Evolutionary conservation across 2,797 vertebrate genomes (phyloP), one percentile per base, ranked within the genome.

Genomic region (Monodelphis domestica): DNA sequence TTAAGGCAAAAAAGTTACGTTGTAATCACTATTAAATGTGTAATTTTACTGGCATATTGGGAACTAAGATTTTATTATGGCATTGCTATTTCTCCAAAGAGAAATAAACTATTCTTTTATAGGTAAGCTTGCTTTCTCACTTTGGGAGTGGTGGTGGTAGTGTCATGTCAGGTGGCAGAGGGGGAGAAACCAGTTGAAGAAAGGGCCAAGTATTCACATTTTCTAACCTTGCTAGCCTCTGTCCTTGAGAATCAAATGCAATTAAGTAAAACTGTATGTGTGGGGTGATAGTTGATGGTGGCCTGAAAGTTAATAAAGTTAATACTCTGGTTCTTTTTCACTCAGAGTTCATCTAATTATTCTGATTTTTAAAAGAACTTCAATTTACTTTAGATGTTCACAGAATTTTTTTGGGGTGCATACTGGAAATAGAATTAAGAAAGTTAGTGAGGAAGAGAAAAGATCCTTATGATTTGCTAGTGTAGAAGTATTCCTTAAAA

Each of bases 311-410:
- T 94, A n/a, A n/a, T n/a, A n/a, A n/a, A n/a, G n/a, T n/a, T 94
- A 52, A 70, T 89, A 53, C 51, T 92, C 55, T 53, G 54, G 30
- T 84, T 91, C 53, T 91, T 90, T 54, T 90, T 91, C 24, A 45
- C 70, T 50, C 53, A 33, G 26, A 89, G 33, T 89, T n/a, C 57
- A 94, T 53, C 15, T 30, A 53, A 28, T 12, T 93, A 30, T 17
- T 63, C 54, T 95, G 87, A 89, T 91, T 90, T 89, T 88, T 95
- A 28, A 63, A 78, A 94, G 95, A 94, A 92, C 91, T 92, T 54
- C 57, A 93, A 5, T 92, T 94, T 91, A 54, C n/a, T 97, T 45
- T 93, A 89, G 52, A 94, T 50, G 24, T 45, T 26, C 38, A 84
- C 21, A 45, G n/a, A n/a, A 12, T 70, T n/a, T 70, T 63, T n/a